phyloP scores from a whole-genome alignment of 2,888 invertebrate genomes.

The Drosophila hamatofila region DNA sequence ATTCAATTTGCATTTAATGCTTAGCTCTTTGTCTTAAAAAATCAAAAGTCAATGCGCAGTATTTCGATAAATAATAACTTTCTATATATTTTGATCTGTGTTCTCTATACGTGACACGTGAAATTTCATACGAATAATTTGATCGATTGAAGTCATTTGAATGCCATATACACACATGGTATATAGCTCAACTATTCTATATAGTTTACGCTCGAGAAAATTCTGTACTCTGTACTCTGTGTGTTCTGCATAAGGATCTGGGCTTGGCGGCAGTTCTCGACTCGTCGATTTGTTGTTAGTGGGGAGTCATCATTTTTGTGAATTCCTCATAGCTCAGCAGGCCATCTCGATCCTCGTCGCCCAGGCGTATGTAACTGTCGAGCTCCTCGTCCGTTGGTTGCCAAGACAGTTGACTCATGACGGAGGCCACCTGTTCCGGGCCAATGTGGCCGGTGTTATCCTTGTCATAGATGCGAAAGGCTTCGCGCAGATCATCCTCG shows the following conservation, averaged over 20 bases:
- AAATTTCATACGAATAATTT: background rate
- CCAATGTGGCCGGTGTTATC: slow-evolving; percentile 99
- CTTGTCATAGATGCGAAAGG: slow-evolving; percentile 90
- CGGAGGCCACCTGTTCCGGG: slow-evolving; percentile 97
- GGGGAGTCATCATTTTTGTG: slow-evolving; percentile 92
- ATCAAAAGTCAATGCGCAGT: background rate
- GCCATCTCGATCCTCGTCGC: slow-evolving; percentile 98
- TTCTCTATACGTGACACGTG: background rate
- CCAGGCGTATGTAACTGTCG: slow-evolving; percentile 98
- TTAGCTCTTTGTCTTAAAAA: rapidly evolving
- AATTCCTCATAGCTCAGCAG: slow-evolving; percentile 92
- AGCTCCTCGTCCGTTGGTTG: slow-evolving; percentile 98
- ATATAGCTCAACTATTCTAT: background rate
- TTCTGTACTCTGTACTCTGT: background rate
- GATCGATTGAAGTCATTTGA: background rate
- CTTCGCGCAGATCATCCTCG: slow-evolving; percentile 95
- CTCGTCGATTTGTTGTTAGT: background rate
- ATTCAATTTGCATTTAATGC: background rate
- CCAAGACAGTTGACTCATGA: slow-evolving; percentile 98
- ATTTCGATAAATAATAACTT: background rate
- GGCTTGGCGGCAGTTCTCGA: background rate
- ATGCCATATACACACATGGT: background rate
- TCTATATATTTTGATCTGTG: background rate
- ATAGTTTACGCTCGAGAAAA: background rate
- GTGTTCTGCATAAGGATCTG: background rate